Base-by-base conservation (phyloP, 2,113 vertebrate species). In the Dendropsophus ebraccatus region DNA sequence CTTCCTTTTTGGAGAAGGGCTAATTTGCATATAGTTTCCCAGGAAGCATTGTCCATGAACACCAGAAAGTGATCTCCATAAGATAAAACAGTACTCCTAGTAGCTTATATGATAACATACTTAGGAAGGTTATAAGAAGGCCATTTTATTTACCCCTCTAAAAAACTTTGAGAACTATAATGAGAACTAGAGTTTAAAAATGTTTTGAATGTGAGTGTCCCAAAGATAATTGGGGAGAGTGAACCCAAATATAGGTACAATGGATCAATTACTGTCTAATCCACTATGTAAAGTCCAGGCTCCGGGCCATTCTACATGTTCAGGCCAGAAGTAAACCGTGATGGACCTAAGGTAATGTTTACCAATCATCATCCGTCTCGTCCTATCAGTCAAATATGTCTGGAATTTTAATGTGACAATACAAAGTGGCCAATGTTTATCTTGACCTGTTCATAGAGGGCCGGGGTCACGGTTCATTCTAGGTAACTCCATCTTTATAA, bases 331-430 rank as follows among this genome's bases (percentile, higher is more conserved):
- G 2, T 28, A n/a, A 28, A 28, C 45, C 16, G 21, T 52, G 74
- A 52, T 52, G 47, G 25, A 50, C 28, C 25, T 76, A 76, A 76
- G 19, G 47, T 52, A 49, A 30, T 52, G 49, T 76, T 47, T 11
- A 16, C 45, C 13, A 1, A 30, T 32, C 30, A 21, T 14, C 32
- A 17, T 10, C 74, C 49, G 6, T 49, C 41, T 50, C 72, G 4
- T 50, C 45, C 47, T 16, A 4, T 52, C 74, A 50, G 45, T 10
- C 25, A 76, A 76, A 16, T 52, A 76, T 76, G 47, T 76, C 49
- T 30, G 74, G 74, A 76, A 76, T 76, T 28, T 76, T 11, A 52
- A 52, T 50, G 47, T 28, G 74, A 76, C 74, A 49, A 76, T 76
- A 52, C n/a, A 19, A 50, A 76, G 45, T 17, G 13, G 16, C 17